Base-by-base conservation (phyloP, 2,888 invertebrate genomes). In the Gnatocerus cornutus region DNA sequence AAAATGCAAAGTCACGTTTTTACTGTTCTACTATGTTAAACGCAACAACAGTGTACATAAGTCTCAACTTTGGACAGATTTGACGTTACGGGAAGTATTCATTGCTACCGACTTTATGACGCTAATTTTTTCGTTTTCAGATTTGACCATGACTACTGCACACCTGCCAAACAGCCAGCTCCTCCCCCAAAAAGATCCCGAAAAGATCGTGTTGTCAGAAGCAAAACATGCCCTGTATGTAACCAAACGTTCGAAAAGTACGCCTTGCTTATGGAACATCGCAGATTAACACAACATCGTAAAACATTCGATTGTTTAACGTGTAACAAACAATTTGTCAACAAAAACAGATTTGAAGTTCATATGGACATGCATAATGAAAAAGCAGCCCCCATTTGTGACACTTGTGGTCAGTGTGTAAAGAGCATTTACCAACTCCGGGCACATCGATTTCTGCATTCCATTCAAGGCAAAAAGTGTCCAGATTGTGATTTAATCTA, bases 181-280 rank as follows among this genome's bases (percentile, higher is more conserved):
- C 21, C 4, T 21, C 21, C 4, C 21, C 21, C 21, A 21, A 1
- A 4, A 4, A 21, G 4, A 21, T 21, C 21, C 21, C 21, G 12
- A 6, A 12, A 41, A 12, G n/a, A 10, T 13, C 10, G 13, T 12
- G 6, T n/a, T 12, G 13, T 6, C 10, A 4, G 41, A 41, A 41
- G 41, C 6, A 41, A 41, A 13, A 41, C 41, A 12, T 41, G 41
- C 13, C 2, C 6, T 0, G 41, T 12, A 13, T 41, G 41, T 6
- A 41, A 41, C 6, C 41, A 41, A 41, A 41, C 41, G 2, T 41
- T 41, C n/a, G 41, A 41, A 41, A 41, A 41, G 6, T 41, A 41
- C 41, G 7, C 13, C 2, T 6, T 12, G 10, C n/a, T 41, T 1
- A n/a, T 41, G 6, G 0, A 13, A 6, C 41, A 41, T 41, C 41